Base-by-base conservation (phyloP, 2,888 invertebrate genomes). In the Polylopha cassiicola region DNA sequence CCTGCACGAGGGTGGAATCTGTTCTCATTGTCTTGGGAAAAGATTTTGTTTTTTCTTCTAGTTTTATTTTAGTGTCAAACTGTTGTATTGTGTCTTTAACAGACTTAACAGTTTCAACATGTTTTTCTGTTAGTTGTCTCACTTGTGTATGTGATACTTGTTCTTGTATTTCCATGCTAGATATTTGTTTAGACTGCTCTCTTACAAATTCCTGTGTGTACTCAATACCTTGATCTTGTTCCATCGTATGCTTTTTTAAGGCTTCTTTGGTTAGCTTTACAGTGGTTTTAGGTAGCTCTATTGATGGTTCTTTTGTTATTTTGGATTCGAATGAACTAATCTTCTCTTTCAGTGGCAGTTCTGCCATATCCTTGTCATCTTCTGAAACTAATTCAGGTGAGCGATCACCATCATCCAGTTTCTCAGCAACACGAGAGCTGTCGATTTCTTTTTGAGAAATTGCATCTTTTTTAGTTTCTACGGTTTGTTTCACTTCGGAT, bases 361-460 rank as follows among this genome's bases (percentile, higher is more conserved):
- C 87, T n/a, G 88, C 88, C 26, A 81, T 63, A 49, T 86, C 86
- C 58, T 65, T 79, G 50, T 77, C 81, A 26, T 74, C 72, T 45
- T 79, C 77, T n/a, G 61, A 57, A 1, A 82, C 65, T 38, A 85
- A 61, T 51, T 84, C 85, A 28, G 81, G 86, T 41, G 70, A 76
- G 50, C 64, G 78, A 55, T 81, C 80, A 33, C 82, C 81, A 47
- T 81, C 82, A 3, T 84, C 82, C 33, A 78, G 53, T 60, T 88
- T 88, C 59, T 88, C 86, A 68, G 86, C 86, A n/a, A 88, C 86
- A 67, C 86, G 87, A 15, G 84, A 79, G 26, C 63, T 81, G 7
- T 73, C 75, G 15, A 77, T 78, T 65, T 84, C 81, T 60, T 85
- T 84, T 57, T 82, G 80, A 4, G 85, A 82, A 41, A 84, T 84